Conservation (phyloP, 2,888 invertebrate species). For the Gastracanthus pulcherrimus region DNA sequence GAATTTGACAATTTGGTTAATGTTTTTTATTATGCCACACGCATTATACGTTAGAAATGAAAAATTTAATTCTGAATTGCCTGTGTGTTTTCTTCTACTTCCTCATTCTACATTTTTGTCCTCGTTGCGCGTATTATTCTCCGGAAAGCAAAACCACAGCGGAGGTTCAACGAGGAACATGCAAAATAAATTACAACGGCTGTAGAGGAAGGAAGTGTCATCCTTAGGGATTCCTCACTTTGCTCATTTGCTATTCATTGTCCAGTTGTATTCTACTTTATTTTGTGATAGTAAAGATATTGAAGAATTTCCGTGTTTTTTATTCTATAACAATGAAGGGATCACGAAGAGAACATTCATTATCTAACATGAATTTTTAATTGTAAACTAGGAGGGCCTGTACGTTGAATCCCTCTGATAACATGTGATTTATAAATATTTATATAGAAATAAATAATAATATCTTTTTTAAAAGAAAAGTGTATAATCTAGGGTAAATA, state of each 20-base stretch:
- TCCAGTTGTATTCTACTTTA: slow-evolving; percentile 1
- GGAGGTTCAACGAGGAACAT: not conserved
- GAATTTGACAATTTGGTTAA: too few species aligned
- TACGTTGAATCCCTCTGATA: too few species aligned
- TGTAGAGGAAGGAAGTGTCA: slow-evolving; percentile 21
- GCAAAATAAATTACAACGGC: slow-evolving; percentile 27
- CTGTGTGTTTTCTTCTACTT: not conserved
- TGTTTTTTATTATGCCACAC: too few species aligned
- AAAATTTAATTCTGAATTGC: slow-evolving; percentile 26
- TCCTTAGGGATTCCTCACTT: not conserved
- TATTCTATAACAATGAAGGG: too few species aligned
- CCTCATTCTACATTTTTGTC: not conserved
- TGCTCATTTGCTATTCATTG: slow-evolving; percentile 41
- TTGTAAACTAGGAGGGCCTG: too few species aligned
- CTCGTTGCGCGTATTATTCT: not conserved
- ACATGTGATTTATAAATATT: too few species aligned
- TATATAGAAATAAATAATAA: too few species aligned
- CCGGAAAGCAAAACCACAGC: not conserved
- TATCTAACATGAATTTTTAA: too few species aligned
- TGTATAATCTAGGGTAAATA: too few species aligned
- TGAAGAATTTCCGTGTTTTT: not conserved
- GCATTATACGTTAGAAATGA: too few species aligned
- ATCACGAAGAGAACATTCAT: too few species aligned
- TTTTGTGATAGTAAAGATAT: not conserved
- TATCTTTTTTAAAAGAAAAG: too few species aligned